These are phyloP conservation scores for Epizoanthus fatuus DNA, from an alignment of 92 coral and sea anemone species.

Conservation along the genomic window DNA sequence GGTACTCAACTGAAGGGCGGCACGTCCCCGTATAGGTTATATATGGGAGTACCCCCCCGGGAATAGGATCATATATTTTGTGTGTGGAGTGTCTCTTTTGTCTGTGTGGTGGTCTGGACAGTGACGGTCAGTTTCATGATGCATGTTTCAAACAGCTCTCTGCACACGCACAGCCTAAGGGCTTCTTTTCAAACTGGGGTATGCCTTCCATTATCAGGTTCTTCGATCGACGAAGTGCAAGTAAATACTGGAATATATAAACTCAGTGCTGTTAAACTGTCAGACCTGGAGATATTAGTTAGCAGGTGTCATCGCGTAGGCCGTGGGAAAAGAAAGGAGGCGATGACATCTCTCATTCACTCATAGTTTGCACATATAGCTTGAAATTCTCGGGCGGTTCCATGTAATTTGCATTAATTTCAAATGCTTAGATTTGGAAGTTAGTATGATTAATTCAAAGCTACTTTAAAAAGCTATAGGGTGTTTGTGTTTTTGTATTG, in stretches of 20 bases:
- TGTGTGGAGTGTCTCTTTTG: no score
- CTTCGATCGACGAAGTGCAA: conserved; percentile 39
- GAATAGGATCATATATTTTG: background rate
- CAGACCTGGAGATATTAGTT: conserved; percentile 16
- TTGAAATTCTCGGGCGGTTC: background rate
- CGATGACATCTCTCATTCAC: conserved; percentile 5
- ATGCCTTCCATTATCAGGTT: conserved; percentile 12
- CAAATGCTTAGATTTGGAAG: background rate
- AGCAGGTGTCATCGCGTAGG: conserved; percentile 27
- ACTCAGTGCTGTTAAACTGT: conserved; percentile 26
- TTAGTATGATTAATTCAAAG: background rate
- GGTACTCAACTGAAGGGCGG: no score
- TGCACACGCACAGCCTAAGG: background rate
- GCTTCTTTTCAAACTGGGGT: no score
- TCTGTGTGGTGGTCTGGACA: no score
- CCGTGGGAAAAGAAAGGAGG: conserved; percentile 30
- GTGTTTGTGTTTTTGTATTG: background rate
- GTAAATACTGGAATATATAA: conserved; percentile 12
- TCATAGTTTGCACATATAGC: background rate
- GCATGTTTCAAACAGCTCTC: background rate
- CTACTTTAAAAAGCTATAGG: background rate
- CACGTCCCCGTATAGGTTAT: no score
- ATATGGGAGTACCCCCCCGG: no score
- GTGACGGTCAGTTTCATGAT: no score
- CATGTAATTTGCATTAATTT: background rate